Conservation (phyloP, 2,797 vertebrate genomes). For the Tauraco hartlaubi region DNA sequence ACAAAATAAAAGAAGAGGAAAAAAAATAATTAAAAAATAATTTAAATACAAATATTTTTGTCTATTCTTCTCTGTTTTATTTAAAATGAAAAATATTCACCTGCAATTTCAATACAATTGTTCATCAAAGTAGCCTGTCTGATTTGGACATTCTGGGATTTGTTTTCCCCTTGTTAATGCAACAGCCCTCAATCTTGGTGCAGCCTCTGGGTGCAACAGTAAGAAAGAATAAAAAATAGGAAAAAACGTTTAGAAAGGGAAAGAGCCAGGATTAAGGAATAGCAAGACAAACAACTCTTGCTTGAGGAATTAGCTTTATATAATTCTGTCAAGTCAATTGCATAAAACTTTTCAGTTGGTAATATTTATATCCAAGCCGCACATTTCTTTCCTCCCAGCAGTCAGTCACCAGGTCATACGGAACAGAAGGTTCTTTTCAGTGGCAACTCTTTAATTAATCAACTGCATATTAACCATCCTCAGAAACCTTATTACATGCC, state of each 20-base stretch:
- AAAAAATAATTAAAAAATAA: background rate
- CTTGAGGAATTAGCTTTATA: constrained; percentile 28
- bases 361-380: constrained; percentile 13
- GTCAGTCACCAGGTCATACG: background rate
- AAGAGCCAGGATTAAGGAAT: background rate
- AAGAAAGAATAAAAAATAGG: background rate
- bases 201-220: background rate
- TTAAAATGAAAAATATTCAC: background rate
- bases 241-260: background rate
- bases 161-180: background rate
- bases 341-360: background rate
- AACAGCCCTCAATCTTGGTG: background rate
- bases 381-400: background rate
- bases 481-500: background rate
- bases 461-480: background rate
- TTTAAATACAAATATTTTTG: background rate
- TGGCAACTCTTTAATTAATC: constrained; percentile 26
- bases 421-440: background rate
- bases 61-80: background rate
- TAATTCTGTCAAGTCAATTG: background rate
- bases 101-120: background rate
- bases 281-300: constrained; percentile 9
- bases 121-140: background rate
- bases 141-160: background rate
- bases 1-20: background rate